Evolutionary conservation across 2,113 vertebrate species (phyloP).

Genomic region (Rissa tridactyla): DNA sequence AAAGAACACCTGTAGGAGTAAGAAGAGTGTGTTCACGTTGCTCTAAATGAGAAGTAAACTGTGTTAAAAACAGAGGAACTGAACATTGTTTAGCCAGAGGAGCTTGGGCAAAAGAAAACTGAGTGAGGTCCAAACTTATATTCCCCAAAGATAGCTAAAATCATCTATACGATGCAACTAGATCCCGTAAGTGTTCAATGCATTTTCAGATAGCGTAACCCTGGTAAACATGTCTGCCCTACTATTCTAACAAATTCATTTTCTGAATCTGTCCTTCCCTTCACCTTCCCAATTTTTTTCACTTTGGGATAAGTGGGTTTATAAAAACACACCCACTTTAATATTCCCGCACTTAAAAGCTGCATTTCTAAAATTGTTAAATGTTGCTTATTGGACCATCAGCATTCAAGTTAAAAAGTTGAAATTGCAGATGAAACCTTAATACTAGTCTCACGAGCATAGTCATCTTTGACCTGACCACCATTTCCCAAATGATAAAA

Average conservation of each 20-base stretch:
- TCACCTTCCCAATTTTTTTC: neutral
- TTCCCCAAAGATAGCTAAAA: neutral
- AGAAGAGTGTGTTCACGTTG: neutral
- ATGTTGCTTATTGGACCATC: neutral
- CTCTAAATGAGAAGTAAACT: neutral
- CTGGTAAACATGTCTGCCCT: neutral
- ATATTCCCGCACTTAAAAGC: neutral
- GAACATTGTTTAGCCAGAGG: neutral
- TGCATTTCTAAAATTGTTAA: neutral
- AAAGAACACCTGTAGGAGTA: neutral
- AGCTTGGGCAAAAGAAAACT: neutral
- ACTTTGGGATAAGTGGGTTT: neutral
- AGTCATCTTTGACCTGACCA: neutral
- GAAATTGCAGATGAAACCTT: neutral
- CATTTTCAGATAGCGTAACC: neutral
- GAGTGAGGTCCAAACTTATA: neutral
- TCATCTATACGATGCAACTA: neutral
- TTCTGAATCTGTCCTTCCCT: neutral
- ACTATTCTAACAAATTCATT: neutral
- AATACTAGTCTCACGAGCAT: neutral
- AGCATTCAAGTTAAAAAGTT: neutral
- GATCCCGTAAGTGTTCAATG: neutral
- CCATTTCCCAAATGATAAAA: neutral
- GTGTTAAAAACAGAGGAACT: neutral
- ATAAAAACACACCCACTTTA: neutral